Evolutionary conservation across 2,797 vertebrate genomes (phyloP), one percentile per base, ranked within the genome.

Genomic region (Hippoglossus hippoglossus): DNA sequence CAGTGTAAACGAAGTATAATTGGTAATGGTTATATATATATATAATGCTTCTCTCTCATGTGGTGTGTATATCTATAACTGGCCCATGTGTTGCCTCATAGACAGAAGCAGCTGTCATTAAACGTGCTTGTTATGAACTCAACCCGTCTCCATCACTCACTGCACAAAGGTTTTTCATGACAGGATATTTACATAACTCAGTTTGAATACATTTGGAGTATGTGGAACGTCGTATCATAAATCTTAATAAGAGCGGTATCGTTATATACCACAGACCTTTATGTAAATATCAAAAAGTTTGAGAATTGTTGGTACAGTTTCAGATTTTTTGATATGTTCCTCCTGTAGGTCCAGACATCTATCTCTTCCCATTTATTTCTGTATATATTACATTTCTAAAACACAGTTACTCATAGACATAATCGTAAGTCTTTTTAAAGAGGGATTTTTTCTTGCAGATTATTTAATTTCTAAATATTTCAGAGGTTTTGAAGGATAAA

Each of bases 121-220:
- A 90, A 93, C 71, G 4, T 83, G 81, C 72, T 87, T 80, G 77
- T 87, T 90, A 77, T 89, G 80, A 86, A 82, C 67, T 80, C 68
- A 84, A 41, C 58, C 22, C 66, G 79, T 83, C 67, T 82, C 70
- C 55, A 63, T 88, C 41, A 64, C 58, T 89, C 65, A 82, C 46
- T 80, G 39, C 50, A 16, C 50, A 44, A 69, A 47, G 25, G 21
- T 1, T 47, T 56, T 77, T 66, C 18, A 55, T 54, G 25, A 67
- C 25, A 57, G 61, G 18, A 21, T 21, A 64, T 12, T 72, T 47
- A 52, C 16, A 66, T 59, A 22, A 59, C 13, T 41, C n/a, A 22
- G 57, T 44, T 25, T 59, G 10, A 16, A 57, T 21, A 19, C 26
- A 54, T 31, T 54, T 1, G 13, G 13, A 41, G 39, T 6, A 16